A percentile compares a stretch with the other conserved stretches of the same genome.
These are phyloP conservation scores for Elegia similella DNA, from an alignment of 2,888 invertebrate genomes.

Conservation along the genomic window DNA sequence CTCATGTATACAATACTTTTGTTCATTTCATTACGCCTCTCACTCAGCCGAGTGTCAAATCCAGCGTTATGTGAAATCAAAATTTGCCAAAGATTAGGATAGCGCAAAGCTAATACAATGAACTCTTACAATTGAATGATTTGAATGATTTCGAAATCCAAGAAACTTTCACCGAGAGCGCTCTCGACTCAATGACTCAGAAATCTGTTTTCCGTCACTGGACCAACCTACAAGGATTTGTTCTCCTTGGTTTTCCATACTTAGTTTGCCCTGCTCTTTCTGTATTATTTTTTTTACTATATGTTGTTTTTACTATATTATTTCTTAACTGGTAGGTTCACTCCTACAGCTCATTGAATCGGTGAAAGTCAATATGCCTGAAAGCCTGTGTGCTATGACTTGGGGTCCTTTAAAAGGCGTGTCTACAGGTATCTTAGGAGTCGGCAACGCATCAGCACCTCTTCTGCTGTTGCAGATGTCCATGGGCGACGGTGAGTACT, in stretches of 20 bases:
- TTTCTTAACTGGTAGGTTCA: too few relatives aligned
- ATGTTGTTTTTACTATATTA: too few relatives aligned
- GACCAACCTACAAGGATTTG: constrained; percentile 34
- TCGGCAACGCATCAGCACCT: too few relatives aligned
- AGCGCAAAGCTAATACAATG: constrained; percentile 50
- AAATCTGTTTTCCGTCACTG: constrained; percentile 64
- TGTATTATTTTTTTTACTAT: neutral
- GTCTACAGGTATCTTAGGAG: too few relatives aligned
- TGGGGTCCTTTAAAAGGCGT: too few relatives aligned
- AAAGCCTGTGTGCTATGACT: too few relatives aligned
- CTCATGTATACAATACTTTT: too few relatives aligned
- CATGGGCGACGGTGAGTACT: too few relatives aligned
- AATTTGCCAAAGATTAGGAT: constrained; percentile 43
- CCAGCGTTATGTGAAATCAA: constrained; percentile 20
- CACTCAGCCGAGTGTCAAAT: constrained; percentile 21
- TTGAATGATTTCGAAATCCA: constrained; percentile 54
- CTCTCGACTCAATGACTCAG: constrained; percentile 66
- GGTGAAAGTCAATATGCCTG: too few relatives aligned
- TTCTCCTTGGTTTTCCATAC: neutral
- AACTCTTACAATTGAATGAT: constrained; percentile 55
- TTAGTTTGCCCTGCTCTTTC: neutral
- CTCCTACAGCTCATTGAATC: too few relatives aligned
- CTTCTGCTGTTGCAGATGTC: too few relatives aligned
- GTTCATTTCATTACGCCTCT: constrained; percentile 11
- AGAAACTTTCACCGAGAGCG: constrained; percentile 57